Evolutionary conservation across 2,888 invertebrate species (phyloP).

Genomic region (Ischnura elegans): DNA sequence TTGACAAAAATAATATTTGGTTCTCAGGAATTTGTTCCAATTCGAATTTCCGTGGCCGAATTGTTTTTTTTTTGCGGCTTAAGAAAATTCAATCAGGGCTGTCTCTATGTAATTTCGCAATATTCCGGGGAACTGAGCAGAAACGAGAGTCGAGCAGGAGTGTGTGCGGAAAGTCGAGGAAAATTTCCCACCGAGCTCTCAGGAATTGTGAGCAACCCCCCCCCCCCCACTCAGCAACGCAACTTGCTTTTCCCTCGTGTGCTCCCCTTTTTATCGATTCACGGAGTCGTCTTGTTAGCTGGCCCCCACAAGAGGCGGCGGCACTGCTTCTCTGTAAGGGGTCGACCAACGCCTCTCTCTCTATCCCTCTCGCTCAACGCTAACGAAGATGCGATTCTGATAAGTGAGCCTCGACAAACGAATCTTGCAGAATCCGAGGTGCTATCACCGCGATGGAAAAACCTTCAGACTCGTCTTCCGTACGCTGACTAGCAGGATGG

Average conservation of each 20-base stretch:
- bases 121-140: background rate
- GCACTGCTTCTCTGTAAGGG: background rate
- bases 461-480: background rate
- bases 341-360: background rate
- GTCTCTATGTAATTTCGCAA: background rate
- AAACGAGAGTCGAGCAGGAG: background rate
- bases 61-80: background rate
- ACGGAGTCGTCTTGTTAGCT: background rate
- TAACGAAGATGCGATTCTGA: conserved; percentile 22
- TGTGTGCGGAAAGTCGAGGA: background rate
- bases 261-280: background rate
- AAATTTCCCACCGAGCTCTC: background rate
- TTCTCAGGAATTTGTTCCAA: too few relatives aligned
- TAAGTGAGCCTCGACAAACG: background rate
- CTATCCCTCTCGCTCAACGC: background rate
- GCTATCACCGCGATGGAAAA: background rate
- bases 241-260: background rate
- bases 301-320: background rate
- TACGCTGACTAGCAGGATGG: background rate
- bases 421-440: background rate
- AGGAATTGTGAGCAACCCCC: background rate
- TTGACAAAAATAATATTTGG: too few relatives aligned
- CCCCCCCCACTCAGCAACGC: background rate
- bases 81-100: background rate
- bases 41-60: background rate